Evolutionary conservation across 2,888 invertebrate genomes (phyloP).

Genomic region (Dione juno): DNA sequence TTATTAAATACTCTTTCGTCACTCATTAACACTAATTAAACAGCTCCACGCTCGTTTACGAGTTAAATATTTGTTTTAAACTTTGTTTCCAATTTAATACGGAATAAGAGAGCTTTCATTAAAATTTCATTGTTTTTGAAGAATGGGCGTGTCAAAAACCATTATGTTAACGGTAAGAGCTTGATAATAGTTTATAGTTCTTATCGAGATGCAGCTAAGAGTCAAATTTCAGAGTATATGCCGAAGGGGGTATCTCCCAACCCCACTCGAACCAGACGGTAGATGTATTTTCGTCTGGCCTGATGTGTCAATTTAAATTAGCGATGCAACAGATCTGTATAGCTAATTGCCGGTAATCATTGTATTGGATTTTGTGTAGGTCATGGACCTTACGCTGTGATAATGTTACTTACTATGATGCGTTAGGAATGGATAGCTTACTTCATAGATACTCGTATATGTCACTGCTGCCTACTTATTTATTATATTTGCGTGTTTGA

Average conservation of each 20-base stretch:
- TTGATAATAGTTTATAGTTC: conserved; percentile 46
- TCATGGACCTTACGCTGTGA: conserved; percentile 45
- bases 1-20: background rate
- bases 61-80: background rate
- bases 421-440: background rate
- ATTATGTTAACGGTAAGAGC: conserved; percentile 66
- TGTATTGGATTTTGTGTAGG: conserved; percentile 58
- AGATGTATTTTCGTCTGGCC: conserved; percentile 78
- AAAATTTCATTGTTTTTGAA: conserved; percentile 50
- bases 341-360: conserved; percentile 53
- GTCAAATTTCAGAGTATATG: conserved; percentile 17
- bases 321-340: conserved; percentile 66
- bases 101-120: conserved; percentile 43
- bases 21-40: conserved; percentile 15
- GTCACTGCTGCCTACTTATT: no score
- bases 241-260: conserved; percentile 53
- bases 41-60: background rate
- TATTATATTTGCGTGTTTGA: no score
- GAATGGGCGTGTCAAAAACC: conserved; percentile 66
- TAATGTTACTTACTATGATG: background rate
- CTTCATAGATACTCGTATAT: background rate
- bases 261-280: conserved; percentile 61
- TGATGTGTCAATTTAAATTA: conserved; percentile 82
- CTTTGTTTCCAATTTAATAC: conserved; percentile 28
- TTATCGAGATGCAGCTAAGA: conserved; percentile 26